phyloP scores from a whole-genome alignment of 2,113 vertebrate species.

The Falcunculus frontatus region DNA sequence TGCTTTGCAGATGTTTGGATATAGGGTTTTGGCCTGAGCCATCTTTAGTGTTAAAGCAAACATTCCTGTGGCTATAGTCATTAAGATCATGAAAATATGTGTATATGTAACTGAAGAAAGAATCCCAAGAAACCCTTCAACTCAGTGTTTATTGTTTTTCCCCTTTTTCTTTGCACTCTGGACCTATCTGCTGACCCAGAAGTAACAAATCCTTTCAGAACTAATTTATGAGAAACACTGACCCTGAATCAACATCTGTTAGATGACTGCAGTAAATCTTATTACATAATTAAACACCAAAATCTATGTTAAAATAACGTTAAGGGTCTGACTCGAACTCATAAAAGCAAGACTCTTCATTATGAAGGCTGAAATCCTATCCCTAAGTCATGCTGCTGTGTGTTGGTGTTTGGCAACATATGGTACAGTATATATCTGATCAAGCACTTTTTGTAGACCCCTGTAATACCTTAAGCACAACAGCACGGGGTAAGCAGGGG shows the following conservation, averaged over 20 bases:
- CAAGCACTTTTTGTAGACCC: neutral
- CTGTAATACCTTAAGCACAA: conserved; percentile 6
- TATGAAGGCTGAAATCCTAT: conserved; percentile 21
- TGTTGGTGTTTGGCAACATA: neutral
- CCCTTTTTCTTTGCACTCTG: conserved; percentile 65
- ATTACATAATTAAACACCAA: conserved; percentile 53
- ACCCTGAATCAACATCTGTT: conserved; percentile 67
- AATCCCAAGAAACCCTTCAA: conserved; percentile 46
- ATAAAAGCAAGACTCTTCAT: conserved; percentile 15
- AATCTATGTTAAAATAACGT: conserved; percentile 54
- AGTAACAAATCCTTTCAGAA: conserved; percentile 64
- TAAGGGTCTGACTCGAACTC: conserved; percentile 27
- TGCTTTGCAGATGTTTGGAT: conserved; percentile 55
- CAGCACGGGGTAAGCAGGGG: conserved; percentile 11
- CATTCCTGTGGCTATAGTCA: conserved; percentile 65
- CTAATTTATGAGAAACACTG: conserved; percentile 53
- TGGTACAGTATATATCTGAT: neutral
- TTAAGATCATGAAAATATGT: conserved; percentile 58
- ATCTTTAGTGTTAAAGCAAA: conserved; percentile 65
- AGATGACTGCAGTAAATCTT: conserved; percentile 62
- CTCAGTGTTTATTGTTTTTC: conserved; percentile 64
- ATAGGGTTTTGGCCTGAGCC: conserved; percentile 43
- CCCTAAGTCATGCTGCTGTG: neutral
- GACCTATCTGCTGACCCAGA: conserved; percentile 68
- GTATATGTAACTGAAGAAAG: conserved; percentile 53